Percentiles rank a stretch among this genome's conserved stretches.
Evolutionary conservation across 1,140 invertebrate genomes (phyloP).

Genomic region (Panagrolaimus sp.): DNA sequence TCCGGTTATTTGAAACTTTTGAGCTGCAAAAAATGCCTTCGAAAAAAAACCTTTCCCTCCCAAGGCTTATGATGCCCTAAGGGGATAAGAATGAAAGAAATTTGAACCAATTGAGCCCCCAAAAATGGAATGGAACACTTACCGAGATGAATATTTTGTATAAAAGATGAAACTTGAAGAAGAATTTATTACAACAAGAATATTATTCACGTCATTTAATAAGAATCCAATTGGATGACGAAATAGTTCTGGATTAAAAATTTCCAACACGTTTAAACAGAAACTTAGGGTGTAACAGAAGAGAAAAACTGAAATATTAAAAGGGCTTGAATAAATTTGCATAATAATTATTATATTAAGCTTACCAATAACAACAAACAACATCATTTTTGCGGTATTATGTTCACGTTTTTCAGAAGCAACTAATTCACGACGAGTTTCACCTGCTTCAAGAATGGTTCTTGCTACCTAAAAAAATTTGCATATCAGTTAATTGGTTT

Average conservation of each 20-base stretch:
- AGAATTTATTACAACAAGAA: conserved; percentile 55
- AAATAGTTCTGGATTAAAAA: conserved; percentile 43
- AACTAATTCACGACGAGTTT: conserved; percentile 52
- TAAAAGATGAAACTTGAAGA: conserved; percentile 54
- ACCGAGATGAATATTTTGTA: conserved; percentile 51
- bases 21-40: no score
- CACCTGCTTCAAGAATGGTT: conserved; percentile 52
- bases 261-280: conserved; percentile 51
- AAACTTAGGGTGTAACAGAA: conserved; percentile 55
- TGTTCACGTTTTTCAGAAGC: conserved; percentile 53
- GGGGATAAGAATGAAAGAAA: no score
- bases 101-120: no score
- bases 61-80: no score
- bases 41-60: no score
- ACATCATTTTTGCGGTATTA: conserved; percentile 58
- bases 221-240: conserved; percentile 44
- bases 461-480: conserved; percentile 47
- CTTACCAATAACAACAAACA: conserved; percentile 56
- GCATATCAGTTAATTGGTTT: not conserved
- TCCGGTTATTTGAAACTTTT: no score
- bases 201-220: conserved; percentile 58
- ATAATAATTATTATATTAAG: conserved; percentile 1
- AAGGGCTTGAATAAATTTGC: no score
- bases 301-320: conserved; percentile 51
- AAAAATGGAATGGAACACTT: conserved; percentile 4